Percentiles rank a stretch among this genome's conserved stretches.
Conservation (phyloP, 2,888 invertebrate species). For the Ceriagrion tenellum region DNA sequence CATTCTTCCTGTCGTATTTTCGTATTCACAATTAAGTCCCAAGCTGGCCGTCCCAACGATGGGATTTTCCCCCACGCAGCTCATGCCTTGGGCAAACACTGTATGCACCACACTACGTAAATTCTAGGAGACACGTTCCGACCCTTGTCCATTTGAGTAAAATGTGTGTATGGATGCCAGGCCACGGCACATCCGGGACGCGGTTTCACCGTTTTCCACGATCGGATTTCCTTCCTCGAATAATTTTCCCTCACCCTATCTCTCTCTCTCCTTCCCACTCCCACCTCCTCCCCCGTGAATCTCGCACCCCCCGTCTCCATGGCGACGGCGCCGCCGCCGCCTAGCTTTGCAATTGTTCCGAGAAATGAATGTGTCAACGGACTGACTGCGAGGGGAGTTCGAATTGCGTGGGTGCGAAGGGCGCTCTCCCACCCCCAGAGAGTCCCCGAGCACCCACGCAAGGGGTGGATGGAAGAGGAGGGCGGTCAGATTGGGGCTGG, state of each 20-base stretch:
- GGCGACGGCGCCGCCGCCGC: background rate
- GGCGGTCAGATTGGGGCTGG: background rate
- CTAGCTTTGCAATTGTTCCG: background rate
- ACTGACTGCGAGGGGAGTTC: background rate
- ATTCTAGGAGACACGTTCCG: background rate
- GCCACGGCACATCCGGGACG: background rate
- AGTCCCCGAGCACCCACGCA: too few species aligned
- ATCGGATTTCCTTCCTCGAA: background rate
- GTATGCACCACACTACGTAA: too few species aligned
- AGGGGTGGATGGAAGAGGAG: background rate
- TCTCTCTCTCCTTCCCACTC: background rate
- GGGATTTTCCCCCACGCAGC: too few species aligned
- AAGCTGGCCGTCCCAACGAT: too few species aligned
- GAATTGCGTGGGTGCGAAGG: background rate
- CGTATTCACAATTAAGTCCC: too few species aligned
- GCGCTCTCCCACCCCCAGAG: too few species aligned
- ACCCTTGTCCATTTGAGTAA: background rate
- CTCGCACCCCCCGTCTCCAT: background rate
- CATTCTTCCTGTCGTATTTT: too few species aligned
- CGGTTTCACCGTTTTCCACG: background rate
- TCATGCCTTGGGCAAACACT: too few species aligned
- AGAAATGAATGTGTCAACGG: slow-evolving; percentile 24
- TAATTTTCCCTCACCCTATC: background rate
- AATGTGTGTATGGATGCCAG: background rate
- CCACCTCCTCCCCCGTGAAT: background rate